Evolutionary conservation across 2,888 invertebrate species (phyloP).

Genomic region (Leuctra nigra): DNA sequence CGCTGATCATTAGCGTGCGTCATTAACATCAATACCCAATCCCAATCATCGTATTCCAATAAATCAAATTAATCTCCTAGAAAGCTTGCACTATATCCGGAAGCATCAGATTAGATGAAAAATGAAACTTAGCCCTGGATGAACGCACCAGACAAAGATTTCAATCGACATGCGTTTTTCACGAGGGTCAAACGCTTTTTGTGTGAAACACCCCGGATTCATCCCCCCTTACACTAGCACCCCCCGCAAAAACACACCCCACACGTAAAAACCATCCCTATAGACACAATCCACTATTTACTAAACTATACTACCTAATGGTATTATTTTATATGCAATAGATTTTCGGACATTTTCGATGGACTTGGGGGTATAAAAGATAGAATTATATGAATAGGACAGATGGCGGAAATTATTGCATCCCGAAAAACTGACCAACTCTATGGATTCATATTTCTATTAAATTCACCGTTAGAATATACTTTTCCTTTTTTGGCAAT

Average conservation of each 20-base stretch:
- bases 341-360: slow-evolving; percentile 6
- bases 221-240: not conserved
- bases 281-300: slow-evolving; percentile 11
- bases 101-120: slow-evolving; percentile 14
- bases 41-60: no score
- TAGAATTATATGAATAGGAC: slow-evolving; percentile 2
- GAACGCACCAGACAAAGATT: slow-evolving; percentile 12
- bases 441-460: slow-evolving; percentile 15
- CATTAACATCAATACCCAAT: no score
- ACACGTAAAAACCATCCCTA: slow-evolving; percentile 15
- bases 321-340: slow-evolving; percentile 18
- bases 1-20: no score
- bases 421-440: slow-evolving; percentile 16
- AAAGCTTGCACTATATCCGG: not conserved
- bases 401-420: slow-evolving; percentile 7
- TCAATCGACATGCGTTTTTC: not conserved
- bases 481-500: slow-evolving; percentile 5
- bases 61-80: no score
- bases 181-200: not conserved
- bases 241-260: slow-evolving; percentile 7
- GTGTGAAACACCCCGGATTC: slow-evolving; percentile 11
- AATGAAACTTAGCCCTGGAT: slow-evolving; percentile 15
- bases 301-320: slow-evolving; percentile 12
- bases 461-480: not conserved
- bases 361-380: not conserved